Base-by-base conservation (phyloP, 2,888 invertebrate genomes). In the Agrotis exclamationis region DNA sequence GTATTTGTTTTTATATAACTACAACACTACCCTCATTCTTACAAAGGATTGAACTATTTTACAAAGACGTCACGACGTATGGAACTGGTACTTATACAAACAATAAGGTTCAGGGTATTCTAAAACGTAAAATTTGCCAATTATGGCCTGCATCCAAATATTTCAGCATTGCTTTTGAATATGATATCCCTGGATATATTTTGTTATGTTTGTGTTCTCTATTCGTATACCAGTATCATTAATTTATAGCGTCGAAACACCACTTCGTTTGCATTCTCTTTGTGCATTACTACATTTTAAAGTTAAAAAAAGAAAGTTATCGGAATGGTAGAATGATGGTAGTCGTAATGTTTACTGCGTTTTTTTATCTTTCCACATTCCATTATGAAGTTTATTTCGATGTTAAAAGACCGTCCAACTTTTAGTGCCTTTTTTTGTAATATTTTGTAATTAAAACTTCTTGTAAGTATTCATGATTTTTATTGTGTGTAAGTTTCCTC, bases 401-500 rank as follows among this genome's bases (percentile, higher is more conserved):
- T 70, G 45, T 63, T 9, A 28, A 6, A 50, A 60, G 66, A 66
- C 77, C 76, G 80, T 85, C 82, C 84, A 66, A 78, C 28, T 33
- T 54, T 51, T 24, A 62, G 85, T 83, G 84, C 85, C 84, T 84
- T 83, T 82, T n/a, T 80, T 83, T 80, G 47, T 76, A 79, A 63
- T 69, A 63, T 77, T 76, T 39, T 81, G 59, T 76, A 70, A 81
- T 82, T 68, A 80, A 73, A 79, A 63, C n/a, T 64, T 63, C 22
- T 71, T 63, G 66, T 54, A 73, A 80, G 16, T 75, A 73, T 65
- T 63, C 33, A 44, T 60, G 79, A 70, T 82, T 76, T 80, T 83
- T 85, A 86, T 71, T 77, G 72, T 67, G 64, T 63, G 65, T 69
- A 86, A 5, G 74, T 68, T 67, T 89, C 82, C 66, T 85, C 89